phyloP scores from a whole-genome alignment of 1,140 invertebrate species.

The Hypsibius dujardini region DNA sequence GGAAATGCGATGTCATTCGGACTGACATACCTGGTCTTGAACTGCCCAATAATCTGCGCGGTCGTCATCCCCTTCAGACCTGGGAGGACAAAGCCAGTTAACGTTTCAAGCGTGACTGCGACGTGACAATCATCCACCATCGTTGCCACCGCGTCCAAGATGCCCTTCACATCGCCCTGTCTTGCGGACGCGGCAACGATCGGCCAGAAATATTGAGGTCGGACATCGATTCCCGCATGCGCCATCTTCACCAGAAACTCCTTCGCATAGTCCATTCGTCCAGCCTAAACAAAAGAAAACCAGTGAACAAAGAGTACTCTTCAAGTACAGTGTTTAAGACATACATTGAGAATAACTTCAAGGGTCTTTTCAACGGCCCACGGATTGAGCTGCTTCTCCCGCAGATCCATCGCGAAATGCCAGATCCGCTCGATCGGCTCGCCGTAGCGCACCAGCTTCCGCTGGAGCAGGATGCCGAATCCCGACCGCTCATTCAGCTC shows the following conservation, averaged over 20 bases:
- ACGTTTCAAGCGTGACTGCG: slow-evolving; percentile 42
- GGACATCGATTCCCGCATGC: slow-evolving; percentile 29
- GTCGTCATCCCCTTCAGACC: slow-evolving; percentile 22
- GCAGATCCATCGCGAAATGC: neutral
- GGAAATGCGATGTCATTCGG: too few relatives aligned
- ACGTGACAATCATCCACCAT: slow-evolving; percentile 40
- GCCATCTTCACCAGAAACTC: neutral
- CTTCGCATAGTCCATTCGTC: neutral
- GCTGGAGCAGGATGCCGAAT: slow-evolving; percentile 16
- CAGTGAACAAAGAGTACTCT: too few relatives aligned
- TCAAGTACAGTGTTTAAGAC: too few relatives aligned
- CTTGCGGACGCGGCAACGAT: slow-evolving; percentile 36
- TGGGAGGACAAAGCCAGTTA: slow-evolving; percentile 52
- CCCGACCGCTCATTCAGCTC: slow-evolving; percentile 10
- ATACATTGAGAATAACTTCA: neutral
- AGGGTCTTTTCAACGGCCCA: neutral
- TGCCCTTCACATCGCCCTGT: slow-evolving; percentile 36
- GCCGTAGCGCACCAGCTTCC: slow-evolving; percentile 19
- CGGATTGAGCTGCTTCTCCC: neutral
- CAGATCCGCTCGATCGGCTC: slow-evolving; percentile 13
- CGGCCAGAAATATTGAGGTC: slow-evolving; percentile 67
- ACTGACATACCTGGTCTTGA: too few relatives aligned
- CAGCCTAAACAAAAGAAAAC: neutral
- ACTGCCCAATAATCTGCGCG: neutral
- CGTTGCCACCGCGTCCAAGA: slow-evolving; percentile 39